phyloP scores from a whole-genome alignment of 1,140 invertebrate genomes.

The Drosophila leontia region DNA sequence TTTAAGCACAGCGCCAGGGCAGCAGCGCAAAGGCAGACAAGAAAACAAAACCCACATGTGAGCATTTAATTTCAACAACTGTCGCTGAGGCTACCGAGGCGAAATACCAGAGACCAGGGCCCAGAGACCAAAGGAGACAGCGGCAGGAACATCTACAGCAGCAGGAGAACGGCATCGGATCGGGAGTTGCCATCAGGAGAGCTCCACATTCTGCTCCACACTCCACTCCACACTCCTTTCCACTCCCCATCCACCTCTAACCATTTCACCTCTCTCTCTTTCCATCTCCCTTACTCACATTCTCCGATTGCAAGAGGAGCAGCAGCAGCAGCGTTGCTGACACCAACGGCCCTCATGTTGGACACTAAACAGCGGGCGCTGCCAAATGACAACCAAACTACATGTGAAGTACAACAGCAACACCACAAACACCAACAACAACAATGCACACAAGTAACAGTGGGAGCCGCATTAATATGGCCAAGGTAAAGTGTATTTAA shows the following conservation, averaged over 20 bases:
- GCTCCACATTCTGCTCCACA: constrained; percentile 31
- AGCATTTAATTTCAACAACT: constrained; percentile 84
- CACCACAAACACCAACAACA: constrained; percentile 41
- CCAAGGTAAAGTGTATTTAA: constrained; percentile 83
- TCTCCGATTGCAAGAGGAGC: constrained; percentile 35
- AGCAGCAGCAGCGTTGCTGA: constrained; percentile 58
- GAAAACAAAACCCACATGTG: constrained; percentile 82
- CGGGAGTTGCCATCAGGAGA: constrained; percentile 19
- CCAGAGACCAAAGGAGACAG: constrained; percentile 16
- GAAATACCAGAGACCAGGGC: constrained; percentile 65
- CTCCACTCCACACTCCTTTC: background rate
- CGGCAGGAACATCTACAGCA: constrained; percentile 32
- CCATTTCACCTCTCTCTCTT: constrained; percentile 9
- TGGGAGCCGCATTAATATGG: constrained; percentile 81
- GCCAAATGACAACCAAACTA: constrained; percentile 83
- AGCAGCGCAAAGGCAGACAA: constrained; percentile 37
- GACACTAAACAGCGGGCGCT: constrained; percentile 83
- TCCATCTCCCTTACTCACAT: constrained; percentile 19
- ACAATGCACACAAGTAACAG: constrained; percentile 72
- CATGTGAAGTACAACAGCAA: constrained; percentile 82
- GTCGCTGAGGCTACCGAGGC: constrained; percentile 69
- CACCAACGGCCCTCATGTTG: constrained; percentile 82
- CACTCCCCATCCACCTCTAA: background rate
- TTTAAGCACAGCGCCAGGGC: constrained; percentile 40
- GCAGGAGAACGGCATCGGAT: constrained; percentile 39